Conservation (phyloP, 2,888 invertebrate species). For the Coelinius sp. region DNA sequence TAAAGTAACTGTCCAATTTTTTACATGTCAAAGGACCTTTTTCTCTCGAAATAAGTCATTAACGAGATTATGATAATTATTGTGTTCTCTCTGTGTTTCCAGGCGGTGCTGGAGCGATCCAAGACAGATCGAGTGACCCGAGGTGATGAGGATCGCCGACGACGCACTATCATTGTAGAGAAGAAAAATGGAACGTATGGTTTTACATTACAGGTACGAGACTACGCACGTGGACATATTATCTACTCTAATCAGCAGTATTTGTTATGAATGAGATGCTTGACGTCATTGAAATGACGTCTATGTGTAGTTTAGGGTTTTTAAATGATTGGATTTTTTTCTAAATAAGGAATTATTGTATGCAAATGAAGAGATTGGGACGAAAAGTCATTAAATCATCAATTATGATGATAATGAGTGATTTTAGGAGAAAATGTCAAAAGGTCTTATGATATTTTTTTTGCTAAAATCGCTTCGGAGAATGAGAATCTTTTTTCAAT, state of each 20-base stretch:
- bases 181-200: constrained; percentile 93
- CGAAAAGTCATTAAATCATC: too few species aligned
- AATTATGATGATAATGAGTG: too few species aligned
- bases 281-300: neutral
- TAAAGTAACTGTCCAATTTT: too few species aligned
- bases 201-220: constrained; percentile 86
- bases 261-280: neutral
- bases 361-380: neutral
- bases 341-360: neutral
- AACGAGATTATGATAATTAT: too few species aligned
- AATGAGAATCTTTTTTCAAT: too few species aligned
- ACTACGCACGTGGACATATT: constrained; percentile 13
- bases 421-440: too few species aligned
- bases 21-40: too few species aligned
- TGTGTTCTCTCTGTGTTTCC: constrained; percentile 33
- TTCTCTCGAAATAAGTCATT: too few species aligned
- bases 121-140: constrained; percentile 82
- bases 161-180: constrained; percentile 93
- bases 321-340: neutral
- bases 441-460: too few species aligned
- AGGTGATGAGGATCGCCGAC: constrained; percentile 87
- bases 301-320: neutral
- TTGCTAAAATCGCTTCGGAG: too few species aligned
- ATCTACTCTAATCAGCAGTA: neutral
- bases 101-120: constrained; percentile 80